Evolutionary conservation across 2,888 invertebrate genomes (phyloP), one percentile per base, ranked within the genome.

Genomic region (Heliothis peltigera): DNA sequence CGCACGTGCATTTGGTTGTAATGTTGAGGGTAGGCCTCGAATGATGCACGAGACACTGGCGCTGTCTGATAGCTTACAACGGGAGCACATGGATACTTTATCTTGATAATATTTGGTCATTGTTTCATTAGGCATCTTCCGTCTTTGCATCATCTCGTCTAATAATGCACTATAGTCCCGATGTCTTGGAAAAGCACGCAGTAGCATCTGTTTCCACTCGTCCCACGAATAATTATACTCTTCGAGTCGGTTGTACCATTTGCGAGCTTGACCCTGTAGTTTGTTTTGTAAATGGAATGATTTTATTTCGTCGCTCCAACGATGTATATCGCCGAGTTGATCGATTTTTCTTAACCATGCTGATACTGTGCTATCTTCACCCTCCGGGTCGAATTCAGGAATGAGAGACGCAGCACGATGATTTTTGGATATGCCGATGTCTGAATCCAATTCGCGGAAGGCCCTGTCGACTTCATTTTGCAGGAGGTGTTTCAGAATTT

Each of bases 81-180:
- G 25, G 15, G 32, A 46, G n/a, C 44, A 35, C 55, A 55, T 46
- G n/a, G n/a, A 19, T 7, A 46, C 19, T 19, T 55, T 55, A 8
- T 55, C 55, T n/a, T 55, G 32, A 18, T 46, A 55, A 19, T 55
- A 55, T 46, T 55, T 44, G 1, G 53, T 53, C 53, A 53, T 43
- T 5, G 53, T 42, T 53, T 43, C 53, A n/a, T 39, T n/a, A 17
- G 21, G n/a, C 19, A 46, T 28, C 44, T 44, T 55, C 12, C 28
- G 44, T 12, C 55, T 28, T 7, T 19, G 44, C 44, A 55, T 44
- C 46, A 55, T 55, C 19, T 55, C 46, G 32, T 44, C 44, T n/a
- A 55, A n/a, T 28, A 55, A 32, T 2, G 28, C n/a, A 1, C 19
- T 44, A 7, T 25, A 55, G 46, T 55, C 46, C 1, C 46, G 44